Evolutionary conservation across 2,888 invertebrate genomes (phyloP).

Genomic region (Acleris sparsana): DNA sequence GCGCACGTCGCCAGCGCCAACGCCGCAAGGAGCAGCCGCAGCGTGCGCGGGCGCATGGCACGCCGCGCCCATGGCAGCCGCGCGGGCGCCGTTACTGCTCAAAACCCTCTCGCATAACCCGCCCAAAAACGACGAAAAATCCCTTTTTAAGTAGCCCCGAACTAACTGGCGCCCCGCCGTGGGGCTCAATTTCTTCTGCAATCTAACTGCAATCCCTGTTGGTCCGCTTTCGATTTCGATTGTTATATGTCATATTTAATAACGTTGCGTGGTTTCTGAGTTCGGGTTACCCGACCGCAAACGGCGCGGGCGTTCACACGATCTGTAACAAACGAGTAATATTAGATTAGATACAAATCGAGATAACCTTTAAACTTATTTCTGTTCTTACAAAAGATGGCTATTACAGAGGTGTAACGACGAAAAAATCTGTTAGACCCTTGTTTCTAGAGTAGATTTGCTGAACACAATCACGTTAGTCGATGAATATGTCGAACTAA

Average conservation of each 20-base stretch:
- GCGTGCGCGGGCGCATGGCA: slow-evolving; percentile 79
- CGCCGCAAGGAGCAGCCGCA: slow-evolving; percentile 81
- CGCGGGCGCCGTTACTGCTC: slow-evolving; percentile 81
- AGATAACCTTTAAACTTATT: not conserved
- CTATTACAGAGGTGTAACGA: too few species aligned
- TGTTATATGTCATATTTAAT: slow-evolving; percentile 43
- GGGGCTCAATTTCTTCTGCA: slow-evolving; percentile 3
- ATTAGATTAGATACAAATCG: slow-evolving; percentile 18
- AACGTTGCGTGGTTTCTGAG: slow-evolving; percentile 49
- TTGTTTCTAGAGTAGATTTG: too few species aligned
- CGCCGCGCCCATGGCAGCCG: slow-evolving; percentile 82
- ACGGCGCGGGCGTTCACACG: slow-evolving; percentile 63
- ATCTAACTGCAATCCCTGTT: slow-evolving; percentile 32
- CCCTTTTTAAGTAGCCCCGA: slow-evolving; percentile 32
- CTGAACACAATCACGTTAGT: too few species aligned
- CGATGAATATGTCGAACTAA: too few species aligned
- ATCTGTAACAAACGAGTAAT: slow-evolving; percentile 62
- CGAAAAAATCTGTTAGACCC: too few species aligned
- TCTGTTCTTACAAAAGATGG: too few species aligned
- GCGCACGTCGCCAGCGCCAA: slow-evolving; percentile 80
- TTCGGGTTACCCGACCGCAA: slow-evolving; percentile 61
- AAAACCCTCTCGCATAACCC: slow-evolving; percentile 63
- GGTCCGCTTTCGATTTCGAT: slow-evolving; percentile 35
- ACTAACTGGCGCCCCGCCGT: slow-evolving; percentile 42
- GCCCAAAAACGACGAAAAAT: slow-evolving; percentile 42